Evolutionary conservation across 2,797 vertebrate species (phyloP).

Genomic region (Bradypus variegatus): DNA sequence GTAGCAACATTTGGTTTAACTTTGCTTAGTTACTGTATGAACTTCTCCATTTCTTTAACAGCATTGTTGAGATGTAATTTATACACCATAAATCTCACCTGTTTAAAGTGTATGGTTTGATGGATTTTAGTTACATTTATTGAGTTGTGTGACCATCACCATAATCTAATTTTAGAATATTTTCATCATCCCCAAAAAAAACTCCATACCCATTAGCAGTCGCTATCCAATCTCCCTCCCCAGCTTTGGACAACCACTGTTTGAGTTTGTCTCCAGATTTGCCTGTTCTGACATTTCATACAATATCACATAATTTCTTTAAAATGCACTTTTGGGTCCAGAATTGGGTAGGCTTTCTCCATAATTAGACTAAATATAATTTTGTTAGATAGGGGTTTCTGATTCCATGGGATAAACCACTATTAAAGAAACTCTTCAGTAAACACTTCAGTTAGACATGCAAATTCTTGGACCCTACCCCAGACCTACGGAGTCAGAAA

Average conservation of each 20-base stretch:
- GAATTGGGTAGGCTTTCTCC: not conserved
- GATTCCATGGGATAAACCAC: not conserved
- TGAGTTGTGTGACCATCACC: not conserved
- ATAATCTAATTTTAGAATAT: not conserved
- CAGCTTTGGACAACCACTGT: not conserved
- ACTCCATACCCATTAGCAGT: not conserved
- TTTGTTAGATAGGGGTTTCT: not conserved
- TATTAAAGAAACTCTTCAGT: not conserved
- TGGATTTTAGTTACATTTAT: slow-evolving; percentile 12
- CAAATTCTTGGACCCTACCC: not conserved
- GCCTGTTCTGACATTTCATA: not conserved
- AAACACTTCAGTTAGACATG: not conserved
- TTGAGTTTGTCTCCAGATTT: not conserved
- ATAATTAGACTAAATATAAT: slow-evolving; percentile 2
- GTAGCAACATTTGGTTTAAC: not conserved
- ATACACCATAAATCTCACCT: not conserved
- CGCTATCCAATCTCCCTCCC: not conserved
- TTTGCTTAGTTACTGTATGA: not conserved
- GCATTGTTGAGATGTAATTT: not conserved
- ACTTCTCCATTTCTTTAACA: not conserved
- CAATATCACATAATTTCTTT: not conserved
- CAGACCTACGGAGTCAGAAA: not conserved
- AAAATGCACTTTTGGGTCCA: not conserved
- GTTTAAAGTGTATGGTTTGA: not conserved
- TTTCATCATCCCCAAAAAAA: not conserved